Base-by-base conservation (phyloP, 2,797 vertebrate species). In the Esox masquinongy region DNA sequence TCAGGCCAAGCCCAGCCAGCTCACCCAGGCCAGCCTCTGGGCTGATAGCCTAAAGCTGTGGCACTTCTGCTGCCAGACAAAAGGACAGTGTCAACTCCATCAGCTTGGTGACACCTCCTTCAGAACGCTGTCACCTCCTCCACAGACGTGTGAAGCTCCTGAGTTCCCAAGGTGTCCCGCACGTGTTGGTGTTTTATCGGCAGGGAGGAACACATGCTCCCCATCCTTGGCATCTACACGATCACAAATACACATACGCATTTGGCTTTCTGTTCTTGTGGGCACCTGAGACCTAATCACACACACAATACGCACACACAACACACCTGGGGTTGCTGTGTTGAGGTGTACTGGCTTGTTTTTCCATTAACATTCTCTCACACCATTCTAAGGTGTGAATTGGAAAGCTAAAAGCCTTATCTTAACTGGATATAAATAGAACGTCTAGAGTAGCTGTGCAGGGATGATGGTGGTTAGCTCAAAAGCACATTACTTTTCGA, bases 321-420 rank as follows among this genome's bases (percentile, higher is more conserved):
- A 53, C 63, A 66, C 73, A 67, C 63, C 29, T 4, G 11, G 24
- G 51, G 80, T 77, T 77, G 74, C 66, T 15, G 69, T 74, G 59
- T 73, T 59, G 77, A 77, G 80, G 79, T 70, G 68, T 79, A 74
- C 78, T 17, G 31, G 39, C 81, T 81, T 80, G 75, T 79, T 56
- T 81, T 76, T 81, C 73, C 80, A 47, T 80, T 78, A 80, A 34
- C 70, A 85, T 85, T 75, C 77, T 79, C 84, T 85, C 86, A 80
- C 82, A 61, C 88, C 76, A 79, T 59, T 68, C 43, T 34, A 79
- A 90, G 78, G 86, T 90, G 88, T 87, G 87, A 93, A 92, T 90
- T 90, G 77, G 68, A 90, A 86, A 77, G 80, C 82, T 74, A 72
- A 74, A 77, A 67, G 69, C 81, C 51, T 76, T 78, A 31, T 80